A percentile compares a stretch with the other conserved stretches of the same genome.
These are phyloP conservation scores for Pluvianellus socialis DNA, from an alignment of 2,113 vertebrate genomes.

Conservation along the genomic window DNA sequence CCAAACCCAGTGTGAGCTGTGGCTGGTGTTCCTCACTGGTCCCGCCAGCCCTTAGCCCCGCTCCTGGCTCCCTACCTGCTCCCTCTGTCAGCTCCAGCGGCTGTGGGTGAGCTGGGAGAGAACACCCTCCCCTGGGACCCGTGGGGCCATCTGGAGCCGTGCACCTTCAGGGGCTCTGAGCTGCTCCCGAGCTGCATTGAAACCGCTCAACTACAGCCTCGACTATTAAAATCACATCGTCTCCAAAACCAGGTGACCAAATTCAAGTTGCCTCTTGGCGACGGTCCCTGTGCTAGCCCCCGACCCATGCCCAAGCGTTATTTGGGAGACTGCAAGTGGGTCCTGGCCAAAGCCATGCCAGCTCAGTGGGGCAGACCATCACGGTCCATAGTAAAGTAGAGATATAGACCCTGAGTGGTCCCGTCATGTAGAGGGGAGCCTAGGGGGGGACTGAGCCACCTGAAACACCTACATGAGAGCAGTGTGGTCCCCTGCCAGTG, in stretches of 20 bases:
- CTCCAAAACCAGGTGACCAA: not conserved
- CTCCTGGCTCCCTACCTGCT: not conserved
- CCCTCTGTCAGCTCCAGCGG: not conserved
- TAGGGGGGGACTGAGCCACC: not conserved
- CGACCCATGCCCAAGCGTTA: not conserved
- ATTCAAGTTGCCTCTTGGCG: not conserved
- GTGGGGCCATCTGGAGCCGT: accelerated
- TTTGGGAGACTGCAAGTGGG: not conserved
- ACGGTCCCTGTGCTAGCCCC: not conserved
- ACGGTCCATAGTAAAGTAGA: accelerated
- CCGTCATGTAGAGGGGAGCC: accelerated
- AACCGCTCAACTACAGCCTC: not conserved
- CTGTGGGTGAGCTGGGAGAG: not conserved
- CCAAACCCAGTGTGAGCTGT: accelerated
- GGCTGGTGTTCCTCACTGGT: not conserved
- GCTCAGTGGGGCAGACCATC: not conserved
- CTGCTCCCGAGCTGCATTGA: accelerated
- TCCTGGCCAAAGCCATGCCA: not conserved
- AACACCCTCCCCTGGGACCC: not conserved
- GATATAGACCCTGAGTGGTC: not conserved
- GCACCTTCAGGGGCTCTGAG: not conserved
- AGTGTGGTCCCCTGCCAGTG: not conserved
- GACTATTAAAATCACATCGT: not conserved
- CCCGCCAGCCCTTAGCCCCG: not conserved
- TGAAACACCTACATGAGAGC: not conserved